These are phyloP conservation scores for Trachelipus rathkii DNA, from an alignment of 1,140 invertebrate genomes.

Conservation along the genomic window DNA sequence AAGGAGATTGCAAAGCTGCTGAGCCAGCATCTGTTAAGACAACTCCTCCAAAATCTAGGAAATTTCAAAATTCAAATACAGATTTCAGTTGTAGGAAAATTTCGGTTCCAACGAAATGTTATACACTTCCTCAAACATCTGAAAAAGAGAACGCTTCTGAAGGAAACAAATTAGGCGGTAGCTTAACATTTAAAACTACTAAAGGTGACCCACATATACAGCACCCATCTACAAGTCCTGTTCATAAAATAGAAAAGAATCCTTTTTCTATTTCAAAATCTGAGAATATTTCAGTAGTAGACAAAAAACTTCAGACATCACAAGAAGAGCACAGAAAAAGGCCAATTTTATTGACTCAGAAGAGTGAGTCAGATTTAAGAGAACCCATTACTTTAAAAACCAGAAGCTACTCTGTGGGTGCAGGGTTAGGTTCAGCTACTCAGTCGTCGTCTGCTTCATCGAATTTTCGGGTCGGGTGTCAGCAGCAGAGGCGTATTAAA, in stretches of 20 bases:
- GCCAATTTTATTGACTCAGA: slow-evolving; percentile 19
- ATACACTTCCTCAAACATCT: slow-evolving; percentile 1
- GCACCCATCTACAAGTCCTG: not conserved
- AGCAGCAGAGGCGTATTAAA: slow-evolving; percentile 37
- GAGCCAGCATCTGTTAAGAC: not conserved
- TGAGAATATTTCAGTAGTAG: not conserved
- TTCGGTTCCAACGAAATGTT: slow-evolving; percentile 14
- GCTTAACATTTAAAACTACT: not conserved
- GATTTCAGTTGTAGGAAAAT: slow-evolving; percentile 14
- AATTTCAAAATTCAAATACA: slow-evolving; percentile 1
- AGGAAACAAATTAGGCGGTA: not conserved
- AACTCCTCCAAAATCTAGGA: slow-evolving; percentile 1
- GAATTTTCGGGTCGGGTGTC: slow-evolving; percentile 16
- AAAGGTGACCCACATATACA: not conserved
- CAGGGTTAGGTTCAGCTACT: not conserved
- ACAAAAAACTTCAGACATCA: not conserved
- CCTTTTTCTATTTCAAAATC: not conserved
- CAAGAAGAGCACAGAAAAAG: not conserved
- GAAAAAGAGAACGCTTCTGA: not conserved
- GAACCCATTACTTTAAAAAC: not conserved
- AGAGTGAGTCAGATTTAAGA: slow-evolving; percentile 11
- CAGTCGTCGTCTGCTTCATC: not conserved
- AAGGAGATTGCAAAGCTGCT: not conserved
- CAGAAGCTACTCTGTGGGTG: not conserved
- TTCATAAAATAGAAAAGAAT: not conserved